A percentile compares a stretch with the other conserved stretches of the same genome.
Conservation (phyloP, 2,797 vertebrate genomes). For the Miichthys miiuy region DNA sequence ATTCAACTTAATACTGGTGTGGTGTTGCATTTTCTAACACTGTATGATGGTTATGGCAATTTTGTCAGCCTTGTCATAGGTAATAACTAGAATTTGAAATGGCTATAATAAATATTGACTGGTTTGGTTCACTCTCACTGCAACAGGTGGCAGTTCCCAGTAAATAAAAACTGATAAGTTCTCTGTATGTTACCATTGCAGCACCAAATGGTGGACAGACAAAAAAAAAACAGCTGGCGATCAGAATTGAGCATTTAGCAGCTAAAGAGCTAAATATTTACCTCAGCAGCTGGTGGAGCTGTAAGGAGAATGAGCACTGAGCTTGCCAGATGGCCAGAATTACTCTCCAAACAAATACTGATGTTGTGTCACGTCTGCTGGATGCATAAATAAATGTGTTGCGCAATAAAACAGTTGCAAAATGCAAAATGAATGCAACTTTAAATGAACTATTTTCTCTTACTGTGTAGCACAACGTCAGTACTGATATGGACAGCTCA, state of each 20-base stretch:
- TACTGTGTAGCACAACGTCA: background rate
- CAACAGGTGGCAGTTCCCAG: no score
- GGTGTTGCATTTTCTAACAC: constrained; percentile 25
- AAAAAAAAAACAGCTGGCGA: background rate
- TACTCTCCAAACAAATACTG: background rate
- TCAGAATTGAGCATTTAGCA: background rate
- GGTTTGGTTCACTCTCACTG: background rate
- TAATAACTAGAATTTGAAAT: background rate
- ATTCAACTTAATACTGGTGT: constrained; percentile 5
- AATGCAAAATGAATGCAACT: no score
- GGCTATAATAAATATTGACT: background rate
- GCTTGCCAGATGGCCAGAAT: background rate
- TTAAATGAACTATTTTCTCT: background rate
- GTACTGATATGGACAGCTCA: no score
- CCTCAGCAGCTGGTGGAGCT: background rate
- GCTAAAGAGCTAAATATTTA: background rate
- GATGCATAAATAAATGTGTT: background rate
- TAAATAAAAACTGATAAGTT: background rate
- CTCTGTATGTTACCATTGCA: background rate
- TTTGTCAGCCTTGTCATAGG: background rate
- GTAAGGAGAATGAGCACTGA: no score
- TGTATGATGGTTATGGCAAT: background rate
- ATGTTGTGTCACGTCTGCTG: background rate
- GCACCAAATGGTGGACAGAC: background rate
- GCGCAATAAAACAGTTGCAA: no score